Conservation (phyloP, 2,113 vertebrate genomes). For the Heterotis niloticus region DNA sequence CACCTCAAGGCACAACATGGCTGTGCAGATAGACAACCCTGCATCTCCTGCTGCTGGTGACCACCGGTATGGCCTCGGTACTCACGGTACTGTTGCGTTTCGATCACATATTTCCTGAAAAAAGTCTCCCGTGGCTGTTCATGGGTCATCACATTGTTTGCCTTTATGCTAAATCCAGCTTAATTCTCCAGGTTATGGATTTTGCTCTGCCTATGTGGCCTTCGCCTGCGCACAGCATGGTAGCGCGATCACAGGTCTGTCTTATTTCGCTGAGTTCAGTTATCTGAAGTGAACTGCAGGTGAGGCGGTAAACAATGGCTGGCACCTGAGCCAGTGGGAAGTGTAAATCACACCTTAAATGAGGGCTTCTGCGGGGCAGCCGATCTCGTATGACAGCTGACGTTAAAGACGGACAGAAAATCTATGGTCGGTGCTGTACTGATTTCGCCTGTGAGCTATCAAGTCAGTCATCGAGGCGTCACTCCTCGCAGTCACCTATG, state of each 20-base stretch:
- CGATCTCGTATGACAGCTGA: neutral
- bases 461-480: too few species aligned
- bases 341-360: conserved; percentile 14
- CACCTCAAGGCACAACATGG: neutral
- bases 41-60: too few species aligned
- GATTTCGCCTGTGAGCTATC: too few species aligned
- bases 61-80: too few species aligned
- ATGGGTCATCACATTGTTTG: too few species aligned
- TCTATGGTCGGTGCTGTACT: neutral
- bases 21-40: too few species aligned
- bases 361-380: neutral
- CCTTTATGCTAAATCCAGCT: too few species aligned
- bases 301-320: neutral
- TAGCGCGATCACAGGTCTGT: neutral
- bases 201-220: neutral
- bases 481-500: too few species aligned
- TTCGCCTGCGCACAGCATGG: neutral
- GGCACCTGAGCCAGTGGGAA: neutral
- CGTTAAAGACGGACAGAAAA: neutral
- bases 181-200: too few species aligned
- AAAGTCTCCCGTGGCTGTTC: too few species aligned
- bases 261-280: neutral
- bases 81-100: too few species aligned
- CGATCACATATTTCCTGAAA: too few species aligned
- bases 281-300: neutral